These are phyloP conservation scores for Tachina grossa DNA, from an alignment of 2,888 invertebrate genomes.

Conservation along the genomic window DNA sequence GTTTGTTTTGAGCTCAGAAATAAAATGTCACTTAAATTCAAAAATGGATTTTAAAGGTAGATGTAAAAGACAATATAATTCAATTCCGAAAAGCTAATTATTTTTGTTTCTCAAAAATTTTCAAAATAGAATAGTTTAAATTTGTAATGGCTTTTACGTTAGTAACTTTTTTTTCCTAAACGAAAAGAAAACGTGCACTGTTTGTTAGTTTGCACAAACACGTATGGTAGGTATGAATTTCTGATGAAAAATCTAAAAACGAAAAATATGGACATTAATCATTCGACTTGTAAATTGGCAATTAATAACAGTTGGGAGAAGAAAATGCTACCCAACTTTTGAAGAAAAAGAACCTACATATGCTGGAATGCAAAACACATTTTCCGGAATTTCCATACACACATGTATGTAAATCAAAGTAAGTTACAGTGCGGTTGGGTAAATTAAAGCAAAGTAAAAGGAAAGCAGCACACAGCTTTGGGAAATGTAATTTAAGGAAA, in stretches of 20 bases:
- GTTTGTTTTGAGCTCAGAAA: too few species aligned
- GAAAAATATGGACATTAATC: conserved; percentile 36
- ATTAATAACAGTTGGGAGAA: conserved; percentile 43
- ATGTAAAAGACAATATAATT: too few species aligned
- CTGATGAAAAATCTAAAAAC: neutral
- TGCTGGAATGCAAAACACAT: neutral
- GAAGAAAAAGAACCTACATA: neutral
- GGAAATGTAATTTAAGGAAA: conserved; percentile 55
- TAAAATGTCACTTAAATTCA: too few species aligned
- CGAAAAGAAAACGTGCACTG: neutral
- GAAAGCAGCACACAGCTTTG: conserved; percentile 40
- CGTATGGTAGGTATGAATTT: neutral
- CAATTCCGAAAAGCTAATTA: too few species aligned
- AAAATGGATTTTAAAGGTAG: too few species aligned
- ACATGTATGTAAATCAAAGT: conserved; percentile 47
- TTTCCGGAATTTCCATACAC: conserved; percentile 22
- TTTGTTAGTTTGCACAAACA: neutral
- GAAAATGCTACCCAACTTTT: neutral
- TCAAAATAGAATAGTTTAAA: too few species aligned
- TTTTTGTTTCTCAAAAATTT: too few species aligned
- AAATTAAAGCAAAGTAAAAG: neutral
- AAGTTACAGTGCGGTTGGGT: conserved; percentile 25
- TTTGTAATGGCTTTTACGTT: too few species aligned
- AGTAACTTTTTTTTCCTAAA: too few species aligned
- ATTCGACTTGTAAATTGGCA: conserved; percentile 49